phyloP scores from a whole-genome alignment of 2,113 vertebrate species.

The Ophthalmolycus amberensis region DNA sequence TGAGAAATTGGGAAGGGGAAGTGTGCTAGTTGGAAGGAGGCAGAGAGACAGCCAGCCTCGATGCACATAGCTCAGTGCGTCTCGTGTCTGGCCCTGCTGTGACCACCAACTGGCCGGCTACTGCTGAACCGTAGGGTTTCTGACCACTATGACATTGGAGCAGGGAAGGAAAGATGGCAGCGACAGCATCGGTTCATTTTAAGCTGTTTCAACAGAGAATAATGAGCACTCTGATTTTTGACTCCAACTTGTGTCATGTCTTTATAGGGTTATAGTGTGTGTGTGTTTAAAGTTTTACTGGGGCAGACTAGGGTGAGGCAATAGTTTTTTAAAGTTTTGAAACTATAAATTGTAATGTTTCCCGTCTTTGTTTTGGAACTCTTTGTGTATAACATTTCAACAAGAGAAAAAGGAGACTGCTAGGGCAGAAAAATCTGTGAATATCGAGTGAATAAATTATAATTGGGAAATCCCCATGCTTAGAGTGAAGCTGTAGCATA shows the following conservation, averaged over 20 bases:
- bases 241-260: slow-evolving; percentile 23
- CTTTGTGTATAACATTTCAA: neutral
- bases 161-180: slow-evolving; percentile 21
- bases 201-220: slow-evolving; percentile 55
- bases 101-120: slow-evolving; percentile 41
- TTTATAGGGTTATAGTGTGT: slow-evolving; percentile 18
- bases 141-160: slow-evolving; percentile 50
- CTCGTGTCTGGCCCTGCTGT: slow-evolving; percentile 35
- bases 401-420: neutral
- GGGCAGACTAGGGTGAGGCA: slow-evolving; percentile 21
- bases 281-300: slow-evolving; percentile 13
- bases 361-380: neutral
- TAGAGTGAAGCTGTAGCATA: neutral
- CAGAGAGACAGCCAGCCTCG: slow-evolving; percentile 8
- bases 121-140: slow-evolving; percentile 31
- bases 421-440: too few relatives aligned
- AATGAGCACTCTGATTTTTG: slow-evolving; percentile 50
- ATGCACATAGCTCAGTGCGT: slow-evolving; percentile 12
- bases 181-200: slow-evolving; percentile 35
- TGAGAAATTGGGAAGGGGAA: slow-evolving; percentile 31
- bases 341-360: neutral
- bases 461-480: neutral
- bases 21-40: neutral
- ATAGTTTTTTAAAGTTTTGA: slow-evolving; percentile 2
- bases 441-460: neutral